A percentile compares a stretch with the other conserved stretches of the same genome.
phyloP scores from a whole-genome alignment of 53 echinoderm and acorn worm genomes.

The Paracentrotus lividus region DNA sequence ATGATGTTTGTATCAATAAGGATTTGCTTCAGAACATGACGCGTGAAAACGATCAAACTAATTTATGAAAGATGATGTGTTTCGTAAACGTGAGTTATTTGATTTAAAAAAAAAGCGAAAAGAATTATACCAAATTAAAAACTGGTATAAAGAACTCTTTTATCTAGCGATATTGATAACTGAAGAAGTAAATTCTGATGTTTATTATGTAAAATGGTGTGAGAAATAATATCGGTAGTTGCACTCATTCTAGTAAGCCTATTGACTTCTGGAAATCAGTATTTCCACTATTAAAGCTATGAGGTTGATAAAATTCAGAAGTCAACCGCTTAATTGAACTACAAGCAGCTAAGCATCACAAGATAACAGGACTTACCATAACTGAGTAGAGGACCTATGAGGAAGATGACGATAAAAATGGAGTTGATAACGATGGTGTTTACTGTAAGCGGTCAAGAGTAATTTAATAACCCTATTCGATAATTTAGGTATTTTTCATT shows the following conservation, averaged over 20 bases:
- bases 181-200: background rate
- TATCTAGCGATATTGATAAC: background rate
- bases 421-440: background rate
- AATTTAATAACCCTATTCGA: background rate
- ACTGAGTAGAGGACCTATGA: background rate
- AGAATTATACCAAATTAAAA: background rate
- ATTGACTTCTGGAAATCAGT: too few relatives aligned
- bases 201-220: background rate
- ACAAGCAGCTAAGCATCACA: too few relatives aligned
- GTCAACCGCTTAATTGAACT: too few relatives aligned
- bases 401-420: background rate
- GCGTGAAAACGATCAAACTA: too few relatives aligned
- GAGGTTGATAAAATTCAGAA: too few relatives aligned
- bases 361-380: too few relatives aligned
- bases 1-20: background rate
- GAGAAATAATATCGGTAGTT: background rate
- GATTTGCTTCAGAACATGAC: background rate
- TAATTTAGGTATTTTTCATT: too few relatives aligned
- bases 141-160: background rate
- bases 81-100: too few relatives aligned
- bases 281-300: too few relatives aligned
- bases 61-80: too few relatives aligned
- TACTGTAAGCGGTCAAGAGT: background rate
- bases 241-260: background rate
- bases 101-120: background rate